Percentiles rank a stretch among this genome's conserved stretches.
Evolutionary conservation across 2,113 vertebrate genomes (phyloP).

Genomic region (Eupsittula cactorum): DNA sequence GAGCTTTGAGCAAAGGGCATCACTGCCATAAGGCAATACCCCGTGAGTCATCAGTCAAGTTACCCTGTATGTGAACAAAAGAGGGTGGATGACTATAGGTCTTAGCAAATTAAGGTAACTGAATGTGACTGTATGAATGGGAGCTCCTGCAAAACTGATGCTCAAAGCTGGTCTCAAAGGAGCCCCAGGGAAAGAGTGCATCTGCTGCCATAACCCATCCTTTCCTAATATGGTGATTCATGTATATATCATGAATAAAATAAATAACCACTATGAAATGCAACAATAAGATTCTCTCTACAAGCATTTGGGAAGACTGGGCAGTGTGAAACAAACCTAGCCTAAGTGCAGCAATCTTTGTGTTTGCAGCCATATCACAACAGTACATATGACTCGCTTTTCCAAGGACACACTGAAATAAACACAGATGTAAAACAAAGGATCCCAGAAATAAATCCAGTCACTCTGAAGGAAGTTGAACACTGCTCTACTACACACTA

Average conservation of each 20-base stretch:
- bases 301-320: not conserved
- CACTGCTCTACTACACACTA: not conserved
- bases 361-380: not conserved
- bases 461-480: not conserved
- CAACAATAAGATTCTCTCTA: not conserved
- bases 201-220: not conserved
- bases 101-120: not conserved
- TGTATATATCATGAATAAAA: not conserved
- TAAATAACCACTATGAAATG: not conserved
- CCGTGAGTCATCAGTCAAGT: not conserved
- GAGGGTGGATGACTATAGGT: not conserved
- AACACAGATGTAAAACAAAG: not conserved
- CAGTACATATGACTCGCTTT: not conserved
- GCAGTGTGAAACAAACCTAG: not conserved
- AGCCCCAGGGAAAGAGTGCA: not conserved
- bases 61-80: not conserved
- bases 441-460: not conserved
- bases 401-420: constrained; percentile 10
- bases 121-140: not conserved
- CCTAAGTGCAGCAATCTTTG: not conserved
- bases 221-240: not conserved
- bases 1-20: not conserved
- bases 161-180: not conserved
- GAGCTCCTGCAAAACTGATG: not conserved
- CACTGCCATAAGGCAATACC: not conserved